phyloP scores from a whole-genome alignment of 2,113 vertebrate genomes.

The Oreochromis niloticus region DNA sequence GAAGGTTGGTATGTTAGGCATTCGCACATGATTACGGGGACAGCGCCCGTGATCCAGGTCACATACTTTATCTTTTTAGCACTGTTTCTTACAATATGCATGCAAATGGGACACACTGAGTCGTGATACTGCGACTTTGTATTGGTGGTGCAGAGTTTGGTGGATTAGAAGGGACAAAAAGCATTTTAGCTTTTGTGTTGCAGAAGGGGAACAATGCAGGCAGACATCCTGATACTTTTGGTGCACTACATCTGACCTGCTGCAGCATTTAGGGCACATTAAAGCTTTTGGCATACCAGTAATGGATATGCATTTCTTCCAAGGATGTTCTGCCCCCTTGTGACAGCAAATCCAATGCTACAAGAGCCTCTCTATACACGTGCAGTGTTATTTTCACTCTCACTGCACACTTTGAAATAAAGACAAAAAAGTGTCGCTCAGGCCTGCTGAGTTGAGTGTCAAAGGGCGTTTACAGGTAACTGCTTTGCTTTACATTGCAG shows the following conservation, averaged over 20 bases:
- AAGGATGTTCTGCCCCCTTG: slow-evolving; percentile 52
- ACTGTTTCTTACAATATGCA: background rate
- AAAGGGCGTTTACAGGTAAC: background rate
- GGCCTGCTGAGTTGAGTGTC: background rate
- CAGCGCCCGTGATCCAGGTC: background rate
- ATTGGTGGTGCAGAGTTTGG: background rate
- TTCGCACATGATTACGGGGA: background rate
- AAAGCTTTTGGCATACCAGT: background rate
- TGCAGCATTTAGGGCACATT: background rate
- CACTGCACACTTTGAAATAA: background rate
- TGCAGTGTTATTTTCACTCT: background rate
- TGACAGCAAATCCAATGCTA: background rate
- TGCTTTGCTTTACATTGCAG: background rate
- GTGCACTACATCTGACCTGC: background rate
- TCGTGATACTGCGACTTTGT: background rate
- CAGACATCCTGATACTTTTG: background rate
- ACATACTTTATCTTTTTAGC: background rate
- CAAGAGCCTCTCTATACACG: background rate
- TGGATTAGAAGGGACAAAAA: background rate
- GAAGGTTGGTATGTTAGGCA: background rate
- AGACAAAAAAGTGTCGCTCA: background rate
- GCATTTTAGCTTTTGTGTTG: background rate
- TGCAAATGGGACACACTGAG: background rate
- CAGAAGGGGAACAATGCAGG: background rate
- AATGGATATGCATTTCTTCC: background rate